phyloP scores from a whole-genome alignment of 37 sponge, comb jelly and placozoan genomes.

The Ephydatia muelleri region DNA sequence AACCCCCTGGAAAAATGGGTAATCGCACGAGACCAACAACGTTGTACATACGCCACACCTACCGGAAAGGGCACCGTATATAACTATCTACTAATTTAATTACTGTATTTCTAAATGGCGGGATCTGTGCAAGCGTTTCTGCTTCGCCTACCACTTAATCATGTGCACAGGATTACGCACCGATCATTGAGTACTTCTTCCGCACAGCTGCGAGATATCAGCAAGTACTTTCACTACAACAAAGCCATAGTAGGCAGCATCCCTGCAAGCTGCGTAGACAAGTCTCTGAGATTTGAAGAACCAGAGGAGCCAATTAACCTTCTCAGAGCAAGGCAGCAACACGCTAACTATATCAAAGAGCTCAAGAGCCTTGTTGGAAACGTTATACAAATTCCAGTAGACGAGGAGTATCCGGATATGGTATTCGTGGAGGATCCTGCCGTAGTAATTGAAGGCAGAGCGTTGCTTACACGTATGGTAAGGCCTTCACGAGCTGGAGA shows the following conservation, averaged over 20 bases:
- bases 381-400: slow-evolving; percentile 39
- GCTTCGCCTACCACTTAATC: neutral
- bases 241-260: slow-evolving; percentile 48
- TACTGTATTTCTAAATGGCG: neutral
- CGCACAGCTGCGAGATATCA: neutral
- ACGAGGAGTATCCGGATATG: slow-evolving; percentile 64
- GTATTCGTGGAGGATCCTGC: slow-evolving; percentile 83
- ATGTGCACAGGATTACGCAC: neutral
- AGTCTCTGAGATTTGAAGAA: slow-evolving; percentile 48
- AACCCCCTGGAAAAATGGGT: too few species aligned
- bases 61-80: too few species aligned
- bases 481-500: slow-evolving; percentile 53
- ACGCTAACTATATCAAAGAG: slow-evolving; percentile 42
- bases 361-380: slow-evolving; percentile 41
- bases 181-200: neutral
- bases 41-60: neutral
- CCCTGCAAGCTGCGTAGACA: slow-evolving; percentile 19
- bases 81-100: too few species aligned
- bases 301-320: slow-evolving; percentile 67
- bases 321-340: slow-evolving; percentile 56
- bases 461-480: slow-evolving; percentile 39
- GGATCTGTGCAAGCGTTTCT: neutral
- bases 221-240: slow-evolving; percentile 47
- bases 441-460: slow-evolving; percentile 41
- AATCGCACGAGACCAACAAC: neutral